phyloP scores from a whole-genome alignment of 2,888 invertebrate genomes.

The Petrophora chlorosata region DNA sequence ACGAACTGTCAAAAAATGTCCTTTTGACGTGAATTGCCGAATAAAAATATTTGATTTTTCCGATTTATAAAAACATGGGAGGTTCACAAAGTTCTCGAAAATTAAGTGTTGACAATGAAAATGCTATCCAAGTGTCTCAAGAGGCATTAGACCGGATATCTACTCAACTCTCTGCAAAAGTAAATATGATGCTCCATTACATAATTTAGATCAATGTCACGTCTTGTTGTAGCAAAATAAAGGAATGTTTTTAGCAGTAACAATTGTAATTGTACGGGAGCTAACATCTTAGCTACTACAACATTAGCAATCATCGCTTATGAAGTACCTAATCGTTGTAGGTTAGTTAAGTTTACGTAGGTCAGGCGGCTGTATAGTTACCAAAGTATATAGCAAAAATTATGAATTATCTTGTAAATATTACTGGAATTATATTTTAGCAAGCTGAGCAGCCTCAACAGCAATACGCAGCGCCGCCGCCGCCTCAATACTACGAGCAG shows the following conservation, averaged over 20 bases:
- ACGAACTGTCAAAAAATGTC: conserved; percentile 63
- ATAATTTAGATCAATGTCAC: conserved; percentile 81
- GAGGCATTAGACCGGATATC: conserved; percentile 79
- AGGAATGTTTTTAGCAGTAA: conserved; percentile 20
- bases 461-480: conserved; percentile 47
- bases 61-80: conserved; percentile 75
- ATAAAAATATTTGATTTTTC: conserved; percentile 52
- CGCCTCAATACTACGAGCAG: conserved; percentile 60
- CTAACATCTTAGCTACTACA: background rate
- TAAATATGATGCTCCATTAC: conserved; percentile 75
- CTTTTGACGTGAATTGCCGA: conserved; percentile 75
- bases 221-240: conserved; percentile 39
- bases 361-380: too few relatives aligned
- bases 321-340: too few relatives aligned
- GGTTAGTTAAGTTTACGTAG: conserved; percentile 4
- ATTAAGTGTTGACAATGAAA: conserved; percentile 78
- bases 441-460: conserved; percentile 62
- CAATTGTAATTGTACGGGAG: conserved; percentile 29
- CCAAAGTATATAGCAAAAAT: too few relatives aligned
- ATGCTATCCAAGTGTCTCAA: conserved; percentile 78
- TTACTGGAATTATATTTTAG: conserved; percentile 50
- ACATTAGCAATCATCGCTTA: too few relatives aligned
- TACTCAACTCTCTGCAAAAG: conserved; percentile 68
- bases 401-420: too few relatives aligned
- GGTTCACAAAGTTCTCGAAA: conserved; percentile 82